Base-by-base conservation (phyloP, 2,797 vertebrate species). In the Acanthurus leucopareius region DNA sequence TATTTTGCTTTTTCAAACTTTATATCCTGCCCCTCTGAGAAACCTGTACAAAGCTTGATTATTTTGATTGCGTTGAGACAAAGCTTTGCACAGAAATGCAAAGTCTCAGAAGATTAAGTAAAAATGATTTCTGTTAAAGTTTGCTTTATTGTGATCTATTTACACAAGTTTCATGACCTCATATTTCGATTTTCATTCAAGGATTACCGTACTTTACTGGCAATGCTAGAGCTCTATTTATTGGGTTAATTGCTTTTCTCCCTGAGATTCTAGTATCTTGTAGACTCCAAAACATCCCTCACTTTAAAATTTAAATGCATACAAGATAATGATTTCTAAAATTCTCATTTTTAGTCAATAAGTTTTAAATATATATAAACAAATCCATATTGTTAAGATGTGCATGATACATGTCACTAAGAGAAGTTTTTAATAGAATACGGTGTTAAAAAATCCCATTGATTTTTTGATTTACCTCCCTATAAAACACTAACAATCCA, bases 101-200 rank as follows among this genome's bases (percentile, higher is more conserved):
- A 72, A 47, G 45, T 84, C 45, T 83, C 61, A 72, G 42, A 75
- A 77, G 54, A 51, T 69, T 65, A 35, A 83, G 58, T 75, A 70
- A 81, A 85, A 10, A 47, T 5, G 3, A 45, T 71, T 85, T 77
- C 59, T 79, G 48, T 59, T 72, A 20, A 20, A 17, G 7, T 77
- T 59, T 74, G n/a, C 35, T 82, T 71, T 48, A 22, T 48, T 76
- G 22, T 75, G 28, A 71, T 70, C 15, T 7, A 6, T 47, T 49
- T 54, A 35, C 7, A 28, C 7, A 47, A 48, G 9, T 51, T 52
- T 1, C 38, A 53, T 19, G 22, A 54, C 8, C 35, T 72, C 0
- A 16, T 19, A 35, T 28, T 6, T 10, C 17, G 1, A 54, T n/a
- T 62, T 63, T 5, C 7, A 42, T 42, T 42, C 11, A 11, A 48